Evolutionary conservation across 1,140 invertebrate genomes (phyloP).

Genomic region (Cotesia glomerata): DNA sequence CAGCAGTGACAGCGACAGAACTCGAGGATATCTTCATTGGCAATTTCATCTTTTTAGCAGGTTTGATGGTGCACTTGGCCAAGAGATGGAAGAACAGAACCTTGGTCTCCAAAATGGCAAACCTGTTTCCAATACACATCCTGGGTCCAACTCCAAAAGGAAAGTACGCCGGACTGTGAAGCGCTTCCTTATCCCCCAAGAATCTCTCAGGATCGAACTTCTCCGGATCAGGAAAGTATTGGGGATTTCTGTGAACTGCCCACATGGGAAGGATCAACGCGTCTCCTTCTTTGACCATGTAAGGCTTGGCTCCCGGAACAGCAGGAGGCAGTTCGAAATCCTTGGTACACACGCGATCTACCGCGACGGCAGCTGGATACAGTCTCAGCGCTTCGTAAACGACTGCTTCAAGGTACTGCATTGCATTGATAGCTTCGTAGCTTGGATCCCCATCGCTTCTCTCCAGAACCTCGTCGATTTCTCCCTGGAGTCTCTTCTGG

Average conservation of each 20-base stretch:
- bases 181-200: slow-evolving; percentile 49
- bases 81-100: background rate
- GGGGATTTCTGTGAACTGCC: slow-evolving; percentile 61
- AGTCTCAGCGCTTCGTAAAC: slow-evolving; percentile 66
- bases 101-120: slow-evolving; percentile 4
- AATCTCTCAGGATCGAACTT: slow-evolving; percentile 67
- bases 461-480: slow-evolving; percentile 62
- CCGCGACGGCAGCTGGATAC: slow-evolving; percentile 63
- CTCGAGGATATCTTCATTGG: background rate
- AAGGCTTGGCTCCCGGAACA: slow-evolving; percentile 3
- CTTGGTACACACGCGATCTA: slow-evolving; percentile 63
- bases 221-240: slow-evolving; percentile 66
- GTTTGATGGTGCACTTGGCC: background rate
- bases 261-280: slow-evolving; percentile 48
- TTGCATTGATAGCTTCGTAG: slow-evolving; percentile 54
- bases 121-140: slow-evolving; percentile 16
- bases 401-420: slow-evolving; percentile 56
- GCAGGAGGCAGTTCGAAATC: slow-evolving; percentile 45
- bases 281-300: slow-evolving; percentile 16
- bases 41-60: background rate
- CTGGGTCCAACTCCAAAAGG: slow-evolving; percentile 44
- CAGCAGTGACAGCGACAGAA: background rate
- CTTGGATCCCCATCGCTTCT: slow-evolving; percentile 53
- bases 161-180: slow-evolving; percentile 35
- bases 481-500: slow-evolving; percentile 65